phyloP scores from a whole-genome alignment of 1,140 invertebrate genomes.

The Drosophila watanabei region DNA sequence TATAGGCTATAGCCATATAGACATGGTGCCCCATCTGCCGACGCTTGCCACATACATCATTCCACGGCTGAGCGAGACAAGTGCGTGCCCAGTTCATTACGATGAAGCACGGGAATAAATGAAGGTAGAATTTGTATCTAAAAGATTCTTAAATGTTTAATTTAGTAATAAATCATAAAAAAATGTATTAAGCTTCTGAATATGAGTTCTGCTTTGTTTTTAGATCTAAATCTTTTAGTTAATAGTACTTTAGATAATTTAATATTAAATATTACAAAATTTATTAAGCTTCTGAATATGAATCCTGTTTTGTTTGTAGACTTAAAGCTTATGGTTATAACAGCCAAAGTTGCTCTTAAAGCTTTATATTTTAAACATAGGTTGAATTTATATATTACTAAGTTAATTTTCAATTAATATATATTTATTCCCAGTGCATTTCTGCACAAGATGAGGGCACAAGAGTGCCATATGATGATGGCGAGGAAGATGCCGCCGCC shows the following conservation, averaged over 20 bases:
- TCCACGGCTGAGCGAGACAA: slow-evolving; percentile 79
- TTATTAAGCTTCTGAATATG: no score
- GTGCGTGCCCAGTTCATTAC: slow-evolving; percentile 83
- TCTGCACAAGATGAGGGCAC: slow-evolving; percentile 1
- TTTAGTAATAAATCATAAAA: no score
- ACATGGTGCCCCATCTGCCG: slow-evolving; percentile 35
- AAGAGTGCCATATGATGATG: slow-evolving; percentile 1
- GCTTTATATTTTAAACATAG: background rate
- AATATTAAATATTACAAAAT: no score
- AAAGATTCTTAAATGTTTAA: no score
- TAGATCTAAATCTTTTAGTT: no score
- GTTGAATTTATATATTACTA: background rate
- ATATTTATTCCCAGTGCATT: background rate
- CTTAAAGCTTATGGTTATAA: background rate
- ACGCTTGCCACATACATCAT: slow-evolving; percentile 72
- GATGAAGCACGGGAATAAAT: slow-evolving; percentile 25
- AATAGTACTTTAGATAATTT: no score
- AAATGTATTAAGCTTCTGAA: no score
- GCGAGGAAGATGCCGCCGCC: slow-evolving; percentile 29
- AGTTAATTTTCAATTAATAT: background rate
- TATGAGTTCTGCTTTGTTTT: no score
- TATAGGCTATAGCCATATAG: slow-evolving; percentile 42
- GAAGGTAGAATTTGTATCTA: background rate
- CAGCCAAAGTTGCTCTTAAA: background rate
- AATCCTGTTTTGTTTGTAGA: background rate